phyloP scores from a whole-genome alignment of 2,888 invertebrate genomes.

The Agriopis leucophaearia region DNA sequence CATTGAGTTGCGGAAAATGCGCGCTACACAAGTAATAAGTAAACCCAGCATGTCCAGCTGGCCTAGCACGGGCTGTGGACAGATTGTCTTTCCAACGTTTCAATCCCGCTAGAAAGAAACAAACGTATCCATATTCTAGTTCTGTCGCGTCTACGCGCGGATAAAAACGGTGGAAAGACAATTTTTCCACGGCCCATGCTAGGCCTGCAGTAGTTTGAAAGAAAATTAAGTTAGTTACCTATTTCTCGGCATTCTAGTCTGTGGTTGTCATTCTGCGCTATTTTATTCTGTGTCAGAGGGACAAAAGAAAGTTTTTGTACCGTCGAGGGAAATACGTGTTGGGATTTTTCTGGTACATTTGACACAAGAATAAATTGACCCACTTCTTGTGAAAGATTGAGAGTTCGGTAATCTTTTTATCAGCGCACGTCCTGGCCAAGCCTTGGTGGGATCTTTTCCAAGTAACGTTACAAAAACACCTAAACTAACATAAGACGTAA shows the following conservation, averaged over 20 bases:
- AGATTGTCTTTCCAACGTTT: too few species aligned
- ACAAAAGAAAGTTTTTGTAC: slow-evolving; percentile 32
- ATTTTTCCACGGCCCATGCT: too few species aligned
- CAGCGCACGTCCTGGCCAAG: slow-evolving; percentile 7
- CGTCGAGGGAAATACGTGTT: slow-evolving; percentile 22
- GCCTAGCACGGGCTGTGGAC: too few species aligned
- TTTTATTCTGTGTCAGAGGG: not conserved
- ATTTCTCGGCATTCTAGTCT: not conserved
- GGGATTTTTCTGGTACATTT: slow-evolving; percentile 35
- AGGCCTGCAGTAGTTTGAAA: too few species aligned
- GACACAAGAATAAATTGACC: slow-evolving; percentile 28
- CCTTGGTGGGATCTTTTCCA: not conserved
- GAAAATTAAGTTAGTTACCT: not conserved
- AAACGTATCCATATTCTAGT: too few species aligned
- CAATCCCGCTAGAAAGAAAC: too few species aligned
- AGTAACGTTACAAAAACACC: not conserved
- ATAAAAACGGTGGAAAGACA: too few species aligned
- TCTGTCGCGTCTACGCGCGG: too few species aligned
- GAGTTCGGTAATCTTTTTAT: slow-evolving; percentile 18
- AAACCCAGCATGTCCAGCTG: too few species aligned
- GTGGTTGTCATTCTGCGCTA: not conserved
- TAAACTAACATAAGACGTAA: not conserved
- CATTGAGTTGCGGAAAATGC: too few species aligned
- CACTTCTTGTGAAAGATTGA: slow-evolving; percentile 19
- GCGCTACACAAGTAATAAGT: too few species aligned